These are phyloP conservation scores for Tinea trinotella DNA, from an alignment of 2,888 invertebrate genomes.

Conservation along the genomic window DNA sequence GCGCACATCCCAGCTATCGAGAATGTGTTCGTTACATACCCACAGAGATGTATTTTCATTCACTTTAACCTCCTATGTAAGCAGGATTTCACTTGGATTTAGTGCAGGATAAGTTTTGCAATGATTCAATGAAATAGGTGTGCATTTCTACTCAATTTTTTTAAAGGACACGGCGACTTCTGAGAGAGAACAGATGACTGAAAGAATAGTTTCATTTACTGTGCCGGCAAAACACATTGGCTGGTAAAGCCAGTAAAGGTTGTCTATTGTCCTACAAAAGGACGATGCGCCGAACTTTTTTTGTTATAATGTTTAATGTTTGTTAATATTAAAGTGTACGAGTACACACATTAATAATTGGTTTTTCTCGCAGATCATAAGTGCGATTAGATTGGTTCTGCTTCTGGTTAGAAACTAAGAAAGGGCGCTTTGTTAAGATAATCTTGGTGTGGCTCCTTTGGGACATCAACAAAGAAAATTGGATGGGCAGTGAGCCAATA, in stretches of 20 bases:
- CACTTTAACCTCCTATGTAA: background rate
- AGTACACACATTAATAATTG: slow-evolving; percentile 9
- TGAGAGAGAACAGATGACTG: no score
- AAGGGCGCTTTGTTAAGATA: slow-evolving; percentile 60
- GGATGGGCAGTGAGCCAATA: slow-evolving; percentile 70
- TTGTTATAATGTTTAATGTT: no score
- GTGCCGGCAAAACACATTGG: no score
- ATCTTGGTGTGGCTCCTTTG: slow-evolving; percentile 56
- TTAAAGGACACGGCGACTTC: no score
- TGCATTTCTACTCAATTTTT: no score
- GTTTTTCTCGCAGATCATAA: slow-evolving; percentile 25
- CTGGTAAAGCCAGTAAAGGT: no score
- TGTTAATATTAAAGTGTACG: no score
- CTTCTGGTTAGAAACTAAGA: slow-evolving; percentile 36
- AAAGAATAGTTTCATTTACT: no score
- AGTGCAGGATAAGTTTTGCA: no score
- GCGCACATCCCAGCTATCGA: background rate
- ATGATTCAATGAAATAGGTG: no score
- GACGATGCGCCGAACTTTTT: no score
- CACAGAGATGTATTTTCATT: background rate
- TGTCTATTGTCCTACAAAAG: no score
- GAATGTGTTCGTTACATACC: slow-evolving; percentile 1
- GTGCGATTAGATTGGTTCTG: slow-evolving; percentile 52
- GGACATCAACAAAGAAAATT: slow-evolving; percentile 70
- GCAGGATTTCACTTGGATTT: background rate